Base-by-base conservation (phyloP, 2,113 vertebrate genomes). In the Cebidichthys violaceus region DNA sequence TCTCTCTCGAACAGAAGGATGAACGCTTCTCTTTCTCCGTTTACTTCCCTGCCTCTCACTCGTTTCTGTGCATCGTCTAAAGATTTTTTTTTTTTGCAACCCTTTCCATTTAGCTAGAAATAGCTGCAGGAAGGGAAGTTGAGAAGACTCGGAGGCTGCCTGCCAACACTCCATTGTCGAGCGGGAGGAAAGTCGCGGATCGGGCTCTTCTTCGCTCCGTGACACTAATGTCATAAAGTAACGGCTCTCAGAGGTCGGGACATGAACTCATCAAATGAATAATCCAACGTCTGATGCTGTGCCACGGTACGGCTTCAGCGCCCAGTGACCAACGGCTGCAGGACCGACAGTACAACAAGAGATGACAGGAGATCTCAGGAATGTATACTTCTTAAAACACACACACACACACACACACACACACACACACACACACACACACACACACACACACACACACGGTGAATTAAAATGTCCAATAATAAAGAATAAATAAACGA, bases 141-240 rank as follows among this genome's bases (percentile, higher is more conserved):
- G 31, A 37, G 60, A 35, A 35, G 60, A 37, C 11, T 8, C 22
- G 35, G 2, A 66, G 6, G 18, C 17, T 20, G 66, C 43, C 43
- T 47, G 43, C 27, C 27, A 60, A 35, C 14, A 70, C 67, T 70
- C 0, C 0, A 22, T 20, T 22, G 13, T 20, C 13, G 7, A 31
- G 45, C 14, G 18, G 9, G 29, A 24, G 29, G 20, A 14, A 52
- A n/a, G 68, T 37, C n/a, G 31, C 50, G 24, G 47, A 50, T 50
- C 22, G 13, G 27, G 9, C 29, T 33, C 5, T 33, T n/a, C n/a
- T 33, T n/a, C 1, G 33, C n/a, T 41, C 22, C 37, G 24, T 66
- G 22, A 66, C 64, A 41, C 24, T 66, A 43, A 66, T 66, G 61
- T n/a, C 22, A 64, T 37, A 66, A 43, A 66, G 37, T 66, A 43